Evolutionary conservation across 2,797 vertebrate species (phyloP).

Genomic region (Silurus lanzhouensis): DNA sequence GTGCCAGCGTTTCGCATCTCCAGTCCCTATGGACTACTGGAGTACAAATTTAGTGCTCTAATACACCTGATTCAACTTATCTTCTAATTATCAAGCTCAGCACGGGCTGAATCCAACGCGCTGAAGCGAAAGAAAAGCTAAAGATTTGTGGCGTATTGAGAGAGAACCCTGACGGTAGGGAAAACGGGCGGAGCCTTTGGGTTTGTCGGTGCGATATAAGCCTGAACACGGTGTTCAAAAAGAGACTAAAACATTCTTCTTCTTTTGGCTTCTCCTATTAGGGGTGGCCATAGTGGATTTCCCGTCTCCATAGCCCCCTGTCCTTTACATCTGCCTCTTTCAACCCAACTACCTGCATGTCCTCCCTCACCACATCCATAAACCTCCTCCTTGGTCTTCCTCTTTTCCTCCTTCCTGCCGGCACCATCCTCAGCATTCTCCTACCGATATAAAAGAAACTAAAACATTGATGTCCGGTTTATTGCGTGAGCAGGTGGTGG

Average conservation of each 20-base stretch:
- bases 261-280: too few species aligned
- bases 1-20: neutral
- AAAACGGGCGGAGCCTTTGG: neutral
- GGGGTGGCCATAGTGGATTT: too few species aligned
- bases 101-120: neutral
- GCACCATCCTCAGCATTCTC: too few species aligned
- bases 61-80: constrained; percentile 33
- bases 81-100: constrained; percentile 12
- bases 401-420: too few species aligned
- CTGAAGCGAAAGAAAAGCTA: constrained; percentile 2
- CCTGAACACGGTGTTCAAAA: constrained; percentile 25
- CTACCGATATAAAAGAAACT: too few species aligned
- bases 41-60: constrained; percentile 27
- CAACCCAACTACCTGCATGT: too few species aligned
- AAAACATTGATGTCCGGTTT: constrained; percentile 50
- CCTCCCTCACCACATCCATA: too few species aligned
- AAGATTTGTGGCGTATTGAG: neutral
- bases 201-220: constrained; percentile 26
- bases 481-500: constrained; percentile 50
- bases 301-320: too few species aligned
- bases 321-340: too few species aligned
- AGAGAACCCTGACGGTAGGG: neutral
- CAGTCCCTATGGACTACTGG: constrained; percentile 15
- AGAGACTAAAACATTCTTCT: neutral
- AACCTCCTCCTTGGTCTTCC: too few species aligned